These are phyloP conservation scores for Coenobita brevimanus DNA, from an alignment of 1,140 invertebrate genomes.

Conservation along the genomic window DNA sequence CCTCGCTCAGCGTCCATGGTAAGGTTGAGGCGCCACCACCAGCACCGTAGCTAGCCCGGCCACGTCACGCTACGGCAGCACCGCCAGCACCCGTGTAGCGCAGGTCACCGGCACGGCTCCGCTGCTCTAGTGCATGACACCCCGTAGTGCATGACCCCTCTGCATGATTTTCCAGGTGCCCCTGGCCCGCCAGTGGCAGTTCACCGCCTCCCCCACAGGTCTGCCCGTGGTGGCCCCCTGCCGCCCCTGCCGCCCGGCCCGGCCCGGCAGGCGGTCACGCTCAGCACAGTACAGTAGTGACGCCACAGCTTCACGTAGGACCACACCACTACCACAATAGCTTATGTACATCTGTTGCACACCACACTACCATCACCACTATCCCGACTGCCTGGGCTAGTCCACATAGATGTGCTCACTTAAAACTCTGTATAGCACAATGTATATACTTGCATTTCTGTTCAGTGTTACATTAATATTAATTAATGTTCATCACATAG, in stretches of 20 bases:
- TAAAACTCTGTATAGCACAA: no score
- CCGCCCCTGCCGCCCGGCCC: conserved; percentile 2
- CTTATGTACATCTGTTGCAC: no score
- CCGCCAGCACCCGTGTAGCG: conserved; percentile 55
- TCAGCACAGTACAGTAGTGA: conserved; percentile 36
- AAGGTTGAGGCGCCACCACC: conserved; percentile 51
- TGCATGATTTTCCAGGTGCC: neutral
- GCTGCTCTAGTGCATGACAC: conserved; percentile 23
- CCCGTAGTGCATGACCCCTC: neutral
- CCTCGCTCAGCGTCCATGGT: conserved; percentile 75
- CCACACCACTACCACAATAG: neutral
- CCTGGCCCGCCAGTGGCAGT: neutral
- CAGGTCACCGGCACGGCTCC: conserved; percentile 44
- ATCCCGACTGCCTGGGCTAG: no score
- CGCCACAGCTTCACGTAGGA: conserved; percentile 56
- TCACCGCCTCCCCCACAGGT: neutral
- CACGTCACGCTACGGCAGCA: conserved; percentile 42
- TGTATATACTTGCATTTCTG: no score
- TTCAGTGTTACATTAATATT: no score
- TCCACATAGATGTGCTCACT: no score
- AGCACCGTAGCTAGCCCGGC: neutral
- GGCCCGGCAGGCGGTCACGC: conserved; percentile 9
- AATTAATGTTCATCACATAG: no score
- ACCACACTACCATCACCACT: no score
- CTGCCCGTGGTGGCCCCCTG: neutral